Conservation (phyloP, 2,797 vertebrate genomes). For the Neopelma chrysocephalum region DNA sequence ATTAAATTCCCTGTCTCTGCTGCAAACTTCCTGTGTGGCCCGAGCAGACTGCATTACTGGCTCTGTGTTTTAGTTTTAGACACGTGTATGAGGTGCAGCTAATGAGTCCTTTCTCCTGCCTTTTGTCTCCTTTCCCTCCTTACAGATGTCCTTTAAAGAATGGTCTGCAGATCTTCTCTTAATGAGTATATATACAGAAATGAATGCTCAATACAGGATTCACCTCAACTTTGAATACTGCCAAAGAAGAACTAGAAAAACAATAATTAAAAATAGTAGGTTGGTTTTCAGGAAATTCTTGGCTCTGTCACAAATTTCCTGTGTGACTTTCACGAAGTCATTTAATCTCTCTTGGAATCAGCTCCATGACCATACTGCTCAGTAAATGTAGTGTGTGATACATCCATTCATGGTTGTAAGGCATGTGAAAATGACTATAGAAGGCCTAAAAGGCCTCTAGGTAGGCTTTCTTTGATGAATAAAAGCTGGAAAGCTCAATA, state of each 20-base stretch:
- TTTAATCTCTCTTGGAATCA: constrained; percentile 21
- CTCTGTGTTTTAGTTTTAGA: constrained; percentile 32
- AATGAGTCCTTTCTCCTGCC: constrained; percentile 12
- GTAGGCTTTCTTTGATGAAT: neutral
- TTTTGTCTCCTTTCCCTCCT: constrained; percentile 4
- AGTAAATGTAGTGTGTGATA: neutral
- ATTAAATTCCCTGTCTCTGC: constrained; percentile 37
- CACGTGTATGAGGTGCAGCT: neutral
- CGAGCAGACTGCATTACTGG: neutral
- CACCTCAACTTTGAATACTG: neutral
- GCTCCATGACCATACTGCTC: neutral
- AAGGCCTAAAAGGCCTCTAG: neutral
- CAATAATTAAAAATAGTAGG: constrained; percentile 23
- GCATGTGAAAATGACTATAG: neutral
- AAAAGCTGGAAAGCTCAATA: neutral
- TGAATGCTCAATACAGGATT: neutral
- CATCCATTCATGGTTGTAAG: neutral
- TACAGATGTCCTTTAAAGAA: neutral
- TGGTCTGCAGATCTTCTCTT: neutral
- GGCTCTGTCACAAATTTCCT: constrained; percentile 31
- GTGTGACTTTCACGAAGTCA: constrained; percentile 5
- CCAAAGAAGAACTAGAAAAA: neutral
- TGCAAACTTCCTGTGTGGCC: constrained; percentile 57
- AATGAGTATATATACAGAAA: neutral
- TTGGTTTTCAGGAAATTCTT: constrained; percentile 46